Evolutionary conservation across 2,113 vertebrate species (phyloP).

Genomic region (Xenopus laevis): DNA sequence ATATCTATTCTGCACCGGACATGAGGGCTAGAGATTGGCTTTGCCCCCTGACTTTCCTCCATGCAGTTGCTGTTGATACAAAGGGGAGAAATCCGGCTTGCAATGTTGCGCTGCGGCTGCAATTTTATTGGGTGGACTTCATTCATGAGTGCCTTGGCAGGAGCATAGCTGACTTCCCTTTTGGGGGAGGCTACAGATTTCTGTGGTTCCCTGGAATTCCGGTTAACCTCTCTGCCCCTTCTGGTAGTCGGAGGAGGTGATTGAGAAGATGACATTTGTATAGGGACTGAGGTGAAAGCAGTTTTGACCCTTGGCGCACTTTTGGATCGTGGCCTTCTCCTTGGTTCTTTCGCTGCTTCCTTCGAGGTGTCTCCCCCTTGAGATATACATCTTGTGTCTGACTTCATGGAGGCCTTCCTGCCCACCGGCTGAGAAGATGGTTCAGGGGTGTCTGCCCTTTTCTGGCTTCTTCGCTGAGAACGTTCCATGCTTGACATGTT

Average conservation of each 20-base stretch:
- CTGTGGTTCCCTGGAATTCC: conserved; percentile 59
- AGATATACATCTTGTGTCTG: conserved; percentile 60
- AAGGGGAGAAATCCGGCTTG: conserved; percentile 79
- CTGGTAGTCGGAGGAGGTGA: conserved; percentile 57
- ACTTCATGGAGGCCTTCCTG: conserved; percentile 65
- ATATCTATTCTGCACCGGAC: conserved; percentile 90
- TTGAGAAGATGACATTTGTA: conserved; percentile 60
- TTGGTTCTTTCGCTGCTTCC: conserved; percentile 64
- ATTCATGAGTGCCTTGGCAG: conserved; percentile 75
- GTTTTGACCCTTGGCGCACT: conserved; percentile 78
- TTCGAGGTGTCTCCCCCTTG: conserved; percentile 62
- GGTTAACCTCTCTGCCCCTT: conserved; percentile 67
- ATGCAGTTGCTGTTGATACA: conserved; percentile 80
- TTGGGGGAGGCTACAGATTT: conserved; percentile 70
- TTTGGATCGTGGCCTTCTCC: conserved; percentile 80
- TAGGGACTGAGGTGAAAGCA: conserved; percentile 74
- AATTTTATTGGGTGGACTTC: conserved; percentile 94
- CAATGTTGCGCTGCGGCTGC: conserved; percentile 79
- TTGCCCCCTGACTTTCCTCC: conserved; percentile 64
- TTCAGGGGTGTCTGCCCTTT: conserved; percentile 60
- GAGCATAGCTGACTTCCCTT: conserved; percentile 63
- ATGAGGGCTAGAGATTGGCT: conserved; percentile 72
- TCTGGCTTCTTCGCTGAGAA: conserved; percentile 58
- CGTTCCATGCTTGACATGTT: conserved; percentile 68
- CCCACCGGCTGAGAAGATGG: conserved; percentile 46